These are phyloP conservation scores for Nomada lathburiana DNA, from an alignment of 2,888 invertebrate species.

Conservation along the genomic window DNA sequence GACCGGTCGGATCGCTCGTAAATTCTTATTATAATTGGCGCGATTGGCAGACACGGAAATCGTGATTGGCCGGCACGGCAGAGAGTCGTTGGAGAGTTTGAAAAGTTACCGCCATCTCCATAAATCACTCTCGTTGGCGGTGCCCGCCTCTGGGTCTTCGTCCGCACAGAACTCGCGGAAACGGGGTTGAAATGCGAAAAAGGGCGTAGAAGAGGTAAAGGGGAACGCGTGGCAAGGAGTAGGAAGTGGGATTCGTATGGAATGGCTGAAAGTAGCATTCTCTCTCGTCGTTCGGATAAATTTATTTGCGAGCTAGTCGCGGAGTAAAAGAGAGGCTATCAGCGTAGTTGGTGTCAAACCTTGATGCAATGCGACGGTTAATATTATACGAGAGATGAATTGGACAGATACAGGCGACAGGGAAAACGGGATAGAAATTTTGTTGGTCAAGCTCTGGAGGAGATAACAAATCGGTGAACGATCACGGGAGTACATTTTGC, in stretches of 20 bases:
- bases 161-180: constrained; percentile 18
- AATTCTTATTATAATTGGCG: constrained; percentile 80
- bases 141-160: constrained; percentile 27
- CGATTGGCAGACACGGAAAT: constrained; percentile 70
- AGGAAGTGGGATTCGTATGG: background rate
- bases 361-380: background rate
- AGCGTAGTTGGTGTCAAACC: constrained; percentile 19
- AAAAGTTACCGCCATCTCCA: constrained; percentile 69
- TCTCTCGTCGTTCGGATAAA: background rate
- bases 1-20: constrained; percentile 69
- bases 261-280: constrained; percentile 3
- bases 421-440: constrained; percentile 1
- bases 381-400: constrained; percentile 29
- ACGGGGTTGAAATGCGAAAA: constrained; percentile 29
- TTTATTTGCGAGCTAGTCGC: background rate
- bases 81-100: constrained; percentile 60
- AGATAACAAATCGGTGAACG: background rate
- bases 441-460: background rate
- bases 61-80: constrained; percentile 63
- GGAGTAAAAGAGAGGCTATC: background rate
- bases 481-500: background rate
- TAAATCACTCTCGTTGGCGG: constrained; percentile 63
- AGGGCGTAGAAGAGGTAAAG: background rate
- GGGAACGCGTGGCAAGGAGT: background rate
- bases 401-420: background rate